Conservation (phyloP, 1,140 invertebrate genomes). For the Contarinia nasturtii region DNA sequence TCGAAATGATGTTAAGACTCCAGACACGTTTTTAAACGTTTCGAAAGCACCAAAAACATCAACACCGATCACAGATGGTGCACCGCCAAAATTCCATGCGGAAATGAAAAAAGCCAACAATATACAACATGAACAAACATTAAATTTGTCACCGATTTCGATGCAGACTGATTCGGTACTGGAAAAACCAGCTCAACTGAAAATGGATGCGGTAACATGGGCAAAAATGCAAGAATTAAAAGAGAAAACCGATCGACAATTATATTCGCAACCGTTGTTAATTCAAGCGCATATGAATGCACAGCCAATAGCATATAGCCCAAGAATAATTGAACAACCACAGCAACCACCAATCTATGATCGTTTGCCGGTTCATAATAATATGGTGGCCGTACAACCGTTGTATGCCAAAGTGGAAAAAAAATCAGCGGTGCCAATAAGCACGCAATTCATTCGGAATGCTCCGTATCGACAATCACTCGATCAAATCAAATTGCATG, state of each 20-base stretch:
- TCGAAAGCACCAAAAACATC: neutral
- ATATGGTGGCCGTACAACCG: too few relatives aligned
- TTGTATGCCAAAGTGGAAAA: too few relatives aligned
- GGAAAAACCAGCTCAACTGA: neutral
- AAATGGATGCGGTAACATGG: conserved; percentile 11
- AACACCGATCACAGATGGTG: neutral
- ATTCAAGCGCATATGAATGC: conserved; percentile 3
- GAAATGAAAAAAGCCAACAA: neutral
- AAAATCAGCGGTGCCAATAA: too few relatives aligned
- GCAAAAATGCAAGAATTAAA: conserved; percentile 17
- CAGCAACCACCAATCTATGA: neutral
- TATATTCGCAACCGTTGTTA: conserved; percentile 11
- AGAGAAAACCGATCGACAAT: conserved; percentile 16
- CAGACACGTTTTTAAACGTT: too few relatives aligned
- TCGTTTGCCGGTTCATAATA: too few relatives aligned
- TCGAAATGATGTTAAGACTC: too few relatives aligned
- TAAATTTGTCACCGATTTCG: neutral
- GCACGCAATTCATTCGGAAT: too few relatives aligned
- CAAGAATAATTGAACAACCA: too few relatives aligned
- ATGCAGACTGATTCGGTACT: neutral
- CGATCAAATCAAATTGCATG: neutral
- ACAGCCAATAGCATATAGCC: too few relatives aligned
- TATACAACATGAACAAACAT: neutral
- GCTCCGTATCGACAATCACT: too few relatives aligned
- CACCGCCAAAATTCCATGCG: neutral